Conservation (phyloP, 2,113 vertebrate species). For the Trochalopteron elliotii region DNA sequence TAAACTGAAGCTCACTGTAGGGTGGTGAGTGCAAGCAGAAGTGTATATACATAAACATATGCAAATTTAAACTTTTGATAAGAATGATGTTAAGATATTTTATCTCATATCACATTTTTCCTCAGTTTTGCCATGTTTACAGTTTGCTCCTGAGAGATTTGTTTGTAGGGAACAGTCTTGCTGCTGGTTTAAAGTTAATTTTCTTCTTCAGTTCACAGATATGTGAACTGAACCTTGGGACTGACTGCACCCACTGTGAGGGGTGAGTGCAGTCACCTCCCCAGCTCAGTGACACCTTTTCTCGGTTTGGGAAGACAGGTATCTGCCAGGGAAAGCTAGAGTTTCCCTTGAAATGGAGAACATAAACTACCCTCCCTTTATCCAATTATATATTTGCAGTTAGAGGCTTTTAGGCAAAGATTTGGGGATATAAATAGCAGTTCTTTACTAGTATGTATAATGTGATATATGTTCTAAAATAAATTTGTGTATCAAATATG, state of each 20-base stretch:
- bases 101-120: background rate
- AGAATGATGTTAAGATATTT: background rate
- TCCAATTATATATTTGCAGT: too few relatives aligned
- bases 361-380: too few relatives aligned
- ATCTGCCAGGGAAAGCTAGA: too few relatives aligned
- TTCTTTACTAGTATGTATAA: too few relatives aligned
- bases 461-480: too few relatives aligned
- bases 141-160: background rate
- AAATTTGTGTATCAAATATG: too few relatives aligned
- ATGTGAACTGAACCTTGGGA: background rate
- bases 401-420: too few relatives aligned
- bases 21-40: background rate
- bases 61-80: background rate
- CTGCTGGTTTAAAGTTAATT: background rate
- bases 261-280: accelerated
- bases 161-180: accelerated
- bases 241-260: background rate
- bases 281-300: background rate
- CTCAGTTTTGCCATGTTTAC: background rate
- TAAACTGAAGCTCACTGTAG: background rate
- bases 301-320: too few relatives aligned
- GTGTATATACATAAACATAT: background rate
- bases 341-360: too few relatives aligned
- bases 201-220: background rate
- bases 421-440: too few relatives aligned